Evolutionary conservation across 2,797 vertebrate genomes (phyloP).

Genomic region (Megaceryle alcyon): DNA sequence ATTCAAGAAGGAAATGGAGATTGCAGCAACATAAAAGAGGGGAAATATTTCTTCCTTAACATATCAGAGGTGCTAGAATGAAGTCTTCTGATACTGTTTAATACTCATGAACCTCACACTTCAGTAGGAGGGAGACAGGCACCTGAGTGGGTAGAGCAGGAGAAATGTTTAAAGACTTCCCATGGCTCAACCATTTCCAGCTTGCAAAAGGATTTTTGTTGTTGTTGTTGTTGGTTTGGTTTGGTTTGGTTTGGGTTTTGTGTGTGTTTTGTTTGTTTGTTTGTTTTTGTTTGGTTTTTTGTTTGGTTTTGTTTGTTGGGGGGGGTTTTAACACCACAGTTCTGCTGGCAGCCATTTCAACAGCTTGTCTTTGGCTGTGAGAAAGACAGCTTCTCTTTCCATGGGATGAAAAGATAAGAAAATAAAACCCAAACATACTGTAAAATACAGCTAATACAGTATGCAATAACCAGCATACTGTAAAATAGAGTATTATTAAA

Average conservation of each 20-base stretch:
- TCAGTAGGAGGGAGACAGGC: neutral
- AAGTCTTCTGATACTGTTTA: neutral
- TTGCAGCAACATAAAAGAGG: neutral
- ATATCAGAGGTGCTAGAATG: neutral
- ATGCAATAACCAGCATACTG: neutral
- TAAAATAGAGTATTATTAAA: neutral
- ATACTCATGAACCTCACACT: neutral
- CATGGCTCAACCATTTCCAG: neutral
- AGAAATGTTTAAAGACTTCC: neutral
- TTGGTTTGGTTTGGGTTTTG: neutral
- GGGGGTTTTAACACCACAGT: neutral
- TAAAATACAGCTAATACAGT: neutral
- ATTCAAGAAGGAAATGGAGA: neutral
- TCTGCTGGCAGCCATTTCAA: constrained; percentile 58
- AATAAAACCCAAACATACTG: neutral
- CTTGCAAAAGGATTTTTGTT: neutral
- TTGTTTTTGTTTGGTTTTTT: neutral
- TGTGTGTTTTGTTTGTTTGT: too few species aligned
- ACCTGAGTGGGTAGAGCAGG: neutral
- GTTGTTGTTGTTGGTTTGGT: neutral
- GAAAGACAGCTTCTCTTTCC: constrained; percentile 6
- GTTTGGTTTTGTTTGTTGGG: neutral
- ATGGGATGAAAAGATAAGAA: neutral
- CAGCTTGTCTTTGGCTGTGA: constrained; percentile 43
- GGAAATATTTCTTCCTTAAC: neutral